phyloP scores from a whole-genome alignment of 1,140 invertebrate genomes.

The Neodiprion fabricii region DNA sequence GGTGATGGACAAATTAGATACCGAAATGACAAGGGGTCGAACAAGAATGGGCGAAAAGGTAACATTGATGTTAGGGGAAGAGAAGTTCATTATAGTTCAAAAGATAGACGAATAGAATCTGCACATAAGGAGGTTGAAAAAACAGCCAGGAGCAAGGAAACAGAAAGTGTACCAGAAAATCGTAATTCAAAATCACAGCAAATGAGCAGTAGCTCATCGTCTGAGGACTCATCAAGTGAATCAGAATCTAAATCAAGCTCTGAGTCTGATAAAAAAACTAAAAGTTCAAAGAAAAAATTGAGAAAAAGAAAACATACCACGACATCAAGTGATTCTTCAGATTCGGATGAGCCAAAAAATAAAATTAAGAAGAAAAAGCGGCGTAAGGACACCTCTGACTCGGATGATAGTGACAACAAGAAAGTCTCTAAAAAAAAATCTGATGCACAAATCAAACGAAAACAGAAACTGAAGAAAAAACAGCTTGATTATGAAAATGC shows the following conservation, averaged over 20 bases:
- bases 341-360: background rate
- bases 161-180: background rate
- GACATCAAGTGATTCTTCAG: slow-evolving; percentile 2
- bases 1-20: background rate
- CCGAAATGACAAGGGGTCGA: background rate
- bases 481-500: background rate
- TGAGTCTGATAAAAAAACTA: background rate
- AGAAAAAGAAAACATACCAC: slow-evolving; percentile 8
- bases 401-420: background rate
- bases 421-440: slow-evolving; percentile 11
- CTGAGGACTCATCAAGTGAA: background rate
- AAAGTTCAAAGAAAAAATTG: slow-evolving; percentile 11
- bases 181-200: background rate
- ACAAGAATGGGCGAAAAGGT: background rate
- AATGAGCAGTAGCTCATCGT: background rate
- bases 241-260: background rate
- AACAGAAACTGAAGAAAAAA: slow-evolving; percentile 1
- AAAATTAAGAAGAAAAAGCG: slow-evolving; percentile 8
- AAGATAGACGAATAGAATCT: background rate
- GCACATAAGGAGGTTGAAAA: background rate
- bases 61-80: background rate
- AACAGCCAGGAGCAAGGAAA: background rate
- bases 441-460: background rate
- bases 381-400: background rate
- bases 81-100: background rate